These are phyloP conservation scores for Sebastiscus tertius DNA, from an alignment of 2,797 vertebrate genomes.

Conservation along the genomic window DNA sequence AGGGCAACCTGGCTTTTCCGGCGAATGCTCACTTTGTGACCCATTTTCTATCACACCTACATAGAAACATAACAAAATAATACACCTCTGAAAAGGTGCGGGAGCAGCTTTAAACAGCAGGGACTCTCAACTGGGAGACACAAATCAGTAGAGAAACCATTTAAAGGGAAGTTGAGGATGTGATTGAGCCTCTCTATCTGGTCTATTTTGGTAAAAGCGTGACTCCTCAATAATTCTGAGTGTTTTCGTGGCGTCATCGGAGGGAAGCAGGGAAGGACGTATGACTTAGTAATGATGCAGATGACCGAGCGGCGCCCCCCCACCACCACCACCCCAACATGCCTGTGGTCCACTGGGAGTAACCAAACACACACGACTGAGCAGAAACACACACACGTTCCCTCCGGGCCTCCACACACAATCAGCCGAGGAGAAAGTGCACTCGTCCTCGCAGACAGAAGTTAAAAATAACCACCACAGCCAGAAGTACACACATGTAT, in stretches of 20 bases:
- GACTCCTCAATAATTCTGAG: background rate
- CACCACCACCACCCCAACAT: background rate
- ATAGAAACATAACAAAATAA: conserved; percentile 1
- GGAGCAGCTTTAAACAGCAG: background rate
- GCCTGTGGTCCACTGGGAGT: conserved; percentile 32
- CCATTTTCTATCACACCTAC: conserved; percentile 53
- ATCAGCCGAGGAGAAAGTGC: conserved; percentile 45
- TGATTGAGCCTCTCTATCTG: background rate
- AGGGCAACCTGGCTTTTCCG: conserved; percentile 43
- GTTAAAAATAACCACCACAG: conserved; percentile 71
- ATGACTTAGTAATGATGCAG: conserved; percentile 41
- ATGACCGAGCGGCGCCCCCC: conserved; percentile 18
- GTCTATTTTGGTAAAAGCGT: background rate
- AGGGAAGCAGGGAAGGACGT: background rate
- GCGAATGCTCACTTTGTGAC: conserved; percentile 40
- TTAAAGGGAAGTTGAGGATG: background rate
- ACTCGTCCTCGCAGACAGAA: conserved; percentile 38
- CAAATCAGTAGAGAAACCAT: background rate
- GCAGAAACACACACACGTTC: background rate
- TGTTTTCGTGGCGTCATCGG: background rate
- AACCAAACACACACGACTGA: conserved; percentile 8
- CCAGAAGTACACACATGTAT: background rate
- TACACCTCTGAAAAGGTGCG: background rate
- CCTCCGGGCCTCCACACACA: conserved; percentile 31
- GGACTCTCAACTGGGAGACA: background rate